phyloP scores from a whole-genome alignment of 2,888 invertebrate genomes.

The Stenotaenia linearis region DNA sequence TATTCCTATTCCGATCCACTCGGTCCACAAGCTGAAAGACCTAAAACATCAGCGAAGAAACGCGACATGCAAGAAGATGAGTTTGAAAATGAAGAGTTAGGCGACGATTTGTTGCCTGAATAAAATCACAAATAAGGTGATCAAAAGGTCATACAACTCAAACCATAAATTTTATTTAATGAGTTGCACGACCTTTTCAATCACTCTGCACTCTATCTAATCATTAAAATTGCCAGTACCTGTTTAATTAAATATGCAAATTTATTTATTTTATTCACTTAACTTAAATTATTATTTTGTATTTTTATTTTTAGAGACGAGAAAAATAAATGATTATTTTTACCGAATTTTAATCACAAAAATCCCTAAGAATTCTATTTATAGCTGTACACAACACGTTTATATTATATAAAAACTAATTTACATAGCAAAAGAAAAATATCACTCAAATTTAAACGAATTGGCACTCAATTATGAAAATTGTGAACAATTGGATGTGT shows the following conservation, averaged over 20 bases:
- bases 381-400: neutral
- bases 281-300: too few relatives aligned
- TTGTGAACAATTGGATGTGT: slow-evolving; percentile 24
- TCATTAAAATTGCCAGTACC: too few relatives aligned
- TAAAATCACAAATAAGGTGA: slow-evolving; percentile 44
- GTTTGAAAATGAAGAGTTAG: slow-evolving; percentile 67
- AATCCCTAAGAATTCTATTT: neutral
- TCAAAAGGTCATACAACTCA: neutral
- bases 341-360: neutral
- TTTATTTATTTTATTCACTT: too few relatives aligned
- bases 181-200: too few relatives aligned
- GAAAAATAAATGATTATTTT: neutral
- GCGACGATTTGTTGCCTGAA: slow-evolving; percentile 66
- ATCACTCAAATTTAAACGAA: neutral
- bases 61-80: slow-evolving; percentile 57
- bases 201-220: too few relatives aligned
- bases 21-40: slow-evolving; percentile 48
- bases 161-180: too few relatives aligned
- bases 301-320: too few relatives aligned
- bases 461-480: neutral
- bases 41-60: slow-evolving; percentile 46
- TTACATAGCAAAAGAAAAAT: neutral
- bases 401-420: neutral
- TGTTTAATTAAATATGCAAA: too few relatives aligned
- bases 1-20: slow-evolving; percentile 50